Conservation (phyloP, 2,797 vertebrate genomes). For the Channallabes apus region DNA sequence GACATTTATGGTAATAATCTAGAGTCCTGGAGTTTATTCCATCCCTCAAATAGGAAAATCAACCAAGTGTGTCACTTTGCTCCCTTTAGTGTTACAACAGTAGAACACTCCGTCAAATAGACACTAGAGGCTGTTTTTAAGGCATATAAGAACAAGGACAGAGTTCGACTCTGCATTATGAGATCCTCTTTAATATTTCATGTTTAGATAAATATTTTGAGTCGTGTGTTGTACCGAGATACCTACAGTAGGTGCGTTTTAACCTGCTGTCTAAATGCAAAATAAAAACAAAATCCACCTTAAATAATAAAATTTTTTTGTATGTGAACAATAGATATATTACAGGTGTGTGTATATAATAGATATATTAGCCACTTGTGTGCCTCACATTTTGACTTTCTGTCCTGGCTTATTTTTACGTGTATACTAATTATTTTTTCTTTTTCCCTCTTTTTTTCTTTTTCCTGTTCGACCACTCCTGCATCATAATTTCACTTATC, state of each 20-base stretch:
- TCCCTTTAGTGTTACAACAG: conserved; percentile 43
- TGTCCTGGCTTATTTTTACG: not conserved
- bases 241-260: too few relatives aligned
- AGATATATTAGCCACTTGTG: too few relatives aligned
- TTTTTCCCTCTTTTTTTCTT: conserved; percentile 22
- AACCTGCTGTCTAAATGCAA: not conserved
- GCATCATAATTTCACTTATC: conserved; percentile 36
- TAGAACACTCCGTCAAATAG: conserved; percentile 34
- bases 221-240: not conserved
- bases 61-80: conserved; percentile 58
- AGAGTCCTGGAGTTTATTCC: conserved; percentile 43
- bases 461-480: conserved; percentile 31
- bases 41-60: conserved; percentile 62
- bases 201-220: not conserved
- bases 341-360: not conserved
- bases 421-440: conserved; percentile 5
- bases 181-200: conserved; percentile 1
- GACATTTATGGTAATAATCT: conserved; percentile 62
- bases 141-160: not conserved
- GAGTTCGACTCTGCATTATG: not conserved
- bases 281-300: not conserved
- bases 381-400: not conserved
- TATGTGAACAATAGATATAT: not conserved
- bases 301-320: not conserved
- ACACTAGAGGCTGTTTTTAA: conserved; percentile 20